Percentiles rank a stretch among this genome's conserved stretches.
Conservation (phyloP, 2,113 vertebrate species). For the Egretta garzetta region DNA sequence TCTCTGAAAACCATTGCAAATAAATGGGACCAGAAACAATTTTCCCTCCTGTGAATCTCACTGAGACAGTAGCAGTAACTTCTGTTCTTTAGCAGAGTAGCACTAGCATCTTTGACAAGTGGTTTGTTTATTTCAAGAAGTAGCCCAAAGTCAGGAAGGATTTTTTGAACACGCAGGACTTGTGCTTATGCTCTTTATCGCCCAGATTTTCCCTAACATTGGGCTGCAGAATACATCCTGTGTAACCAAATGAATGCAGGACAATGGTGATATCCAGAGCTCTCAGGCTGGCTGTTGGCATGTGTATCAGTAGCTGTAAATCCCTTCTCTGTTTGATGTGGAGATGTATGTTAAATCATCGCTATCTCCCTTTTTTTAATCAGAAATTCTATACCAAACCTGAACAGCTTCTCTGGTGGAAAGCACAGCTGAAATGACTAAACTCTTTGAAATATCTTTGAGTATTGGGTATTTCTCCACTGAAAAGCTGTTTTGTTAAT, state of each 20-base stretch:
- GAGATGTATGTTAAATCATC: neutral
- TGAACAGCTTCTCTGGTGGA: neutral
- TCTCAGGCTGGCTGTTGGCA: neutral
- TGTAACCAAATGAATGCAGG: neutral
- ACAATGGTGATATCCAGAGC: neutral
- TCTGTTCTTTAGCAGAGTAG: neutral
- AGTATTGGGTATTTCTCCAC: neutral
- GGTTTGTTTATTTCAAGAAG: neutral
- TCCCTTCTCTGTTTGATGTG: neutral
- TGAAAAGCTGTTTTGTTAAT: neutral
- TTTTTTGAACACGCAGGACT: neutral
- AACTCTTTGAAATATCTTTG: neutral
- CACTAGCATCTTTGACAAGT: neutral
- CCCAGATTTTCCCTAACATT: neutral
- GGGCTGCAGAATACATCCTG: neutral
- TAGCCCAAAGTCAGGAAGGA: neutral
- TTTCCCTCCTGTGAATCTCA: neutral
- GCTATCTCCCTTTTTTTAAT: neutral
- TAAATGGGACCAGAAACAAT: neutral
- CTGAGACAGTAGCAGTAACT: neutral
- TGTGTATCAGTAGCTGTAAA: neutral
- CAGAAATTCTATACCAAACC: neutral
- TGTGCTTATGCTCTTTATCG: neutral
- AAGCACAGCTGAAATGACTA: neutral
- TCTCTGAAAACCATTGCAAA: neutral